Evolutionary conservation across 1,140 invertebrate species (phyloP), one percentile per base, ranked within the genome.

Genomic region (Anastatus disparis): DNA sequence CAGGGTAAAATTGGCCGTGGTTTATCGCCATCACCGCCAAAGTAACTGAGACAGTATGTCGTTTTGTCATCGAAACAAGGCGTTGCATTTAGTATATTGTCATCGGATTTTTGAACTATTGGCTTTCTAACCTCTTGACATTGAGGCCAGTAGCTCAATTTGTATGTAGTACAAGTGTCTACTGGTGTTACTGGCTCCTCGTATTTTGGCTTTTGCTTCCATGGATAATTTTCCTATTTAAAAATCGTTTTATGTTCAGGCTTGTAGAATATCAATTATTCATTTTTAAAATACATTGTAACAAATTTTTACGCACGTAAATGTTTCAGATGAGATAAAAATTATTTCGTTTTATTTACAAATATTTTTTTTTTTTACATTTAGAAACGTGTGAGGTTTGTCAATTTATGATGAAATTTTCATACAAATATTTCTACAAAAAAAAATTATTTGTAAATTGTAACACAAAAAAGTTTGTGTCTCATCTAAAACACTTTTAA

Each of bases 81-180:
- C 1, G 52, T 70, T 6, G 65, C 76, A 50, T 83, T 85, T 6
- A 85, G 46, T 17, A 82, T 7, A 62, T 86, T 84, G 1, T 82
- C 76, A 0, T 9, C 66, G 52, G 74, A 62, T 9, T 17, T 48
- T 0, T 17, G 6, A 8, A 40, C 52, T 17, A 80, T 75, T 4
- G 79, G 79, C 8, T 77, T 72, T n/a, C n/a, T 26, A n/a, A 38
- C 26, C 12, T 35, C 75, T 29, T 76, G 56, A n/a, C 72, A 78
- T 12, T 79, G 77, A 0, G 87, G 85, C 80, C 82, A 84, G 58
- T 87, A 89, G 75, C 87, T 88, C 70, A 88, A 77, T 56, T 81
- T 86, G 75, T 89, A 89, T 0, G 88, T 89, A n/a, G 88, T 89
- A 58, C 80, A 82, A 0, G 69, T 75, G 15, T 89, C 88, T 50